Evolutionary conservation across 2,888 invertebrate genomes (phyloP), one percentile per base, ranked within the genome.

Genomic region (Netelia fuscicornis): DNA sequence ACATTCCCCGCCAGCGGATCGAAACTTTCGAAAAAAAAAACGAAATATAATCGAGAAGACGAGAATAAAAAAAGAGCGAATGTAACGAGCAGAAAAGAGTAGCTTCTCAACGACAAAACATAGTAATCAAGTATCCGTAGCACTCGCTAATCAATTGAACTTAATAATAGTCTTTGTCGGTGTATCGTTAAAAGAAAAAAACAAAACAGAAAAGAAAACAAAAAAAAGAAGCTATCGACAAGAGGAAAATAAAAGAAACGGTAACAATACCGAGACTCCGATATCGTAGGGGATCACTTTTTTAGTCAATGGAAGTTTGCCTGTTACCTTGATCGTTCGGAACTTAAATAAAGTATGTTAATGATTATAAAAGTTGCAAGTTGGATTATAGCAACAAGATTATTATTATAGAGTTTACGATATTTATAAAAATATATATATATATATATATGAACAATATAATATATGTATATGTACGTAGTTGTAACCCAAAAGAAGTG

Each of bases 321-420:
- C 88, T 90, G 91, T 91, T 91, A 89, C 86, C 85, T 89, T 86
- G 85, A 89, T 90, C 88, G 88, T 90, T 85, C 83, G 82, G 80
- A 85, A 80, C 68, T 78, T 75, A 76, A 84, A 84, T 72, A 81
- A 86, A 85, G 82, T 81, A 84, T 85, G 81, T 84, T 80, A 86
- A 84, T 86, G 56, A 85, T 87, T 86, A 92, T 89, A 86, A 89
- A 86, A 89, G 88, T 90, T 90, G 75, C 88, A 87, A 67, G 86
- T 84, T 83, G 78, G 52, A 37, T 65, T 87, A 89, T 87, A 85
- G 81, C 85, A 67, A 80, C 77, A 65, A 44, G 48, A 78, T 85
- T 81, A 85, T 76, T 76, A 81, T 87, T 90, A 91, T 90, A 91
- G 89, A 92, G 89, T 91, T 89, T 91, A 91, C 90, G 89, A 90